phyloP scores from a whole-genome alignment of 2,888 invertebrate species.

The Apodemia duryi region DNA sequence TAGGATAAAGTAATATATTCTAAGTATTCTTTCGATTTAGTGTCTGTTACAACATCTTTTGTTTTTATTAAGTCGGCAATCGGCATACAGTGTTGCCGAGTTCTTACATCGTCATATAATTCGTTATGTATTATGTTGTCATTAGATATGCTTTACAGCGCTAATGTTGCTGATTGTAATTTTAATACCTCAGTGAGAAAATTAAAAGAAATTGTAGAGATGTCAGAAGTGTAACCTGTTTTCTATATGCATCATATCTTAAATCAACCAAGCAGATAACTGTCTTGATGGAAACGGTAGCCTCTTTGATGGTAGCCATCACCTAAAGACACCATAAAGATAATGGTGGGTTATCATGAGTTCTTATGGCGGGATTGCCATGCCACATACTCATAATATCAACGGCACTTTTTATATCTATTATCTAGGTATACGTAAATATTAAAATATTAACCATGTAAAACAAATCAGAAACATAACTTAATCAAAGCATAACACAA shows the following conservation, averaged over 20 bases:
- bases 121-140: slow-evolving; percentile 3
- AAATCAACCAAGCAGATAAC: neutral
- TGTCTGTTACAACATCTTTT: slow-evolving; percentile 6
- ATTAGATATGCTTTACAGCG: neutral
- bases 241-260: neutral
- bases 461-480: too few relatives aligned
- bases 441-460: too few relatives aligned
- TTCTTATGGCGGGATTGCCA: too few relatives aligned
- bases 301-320: too few relatives aligned
- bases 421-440: too few relatives aligned
- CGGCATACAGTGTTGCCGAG: neutral
- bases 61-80: slow-evolving; percentile 5
- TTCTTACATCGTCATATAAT: neutral
- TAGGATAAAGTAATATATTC: neutral
- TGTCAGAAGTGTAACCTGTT: neutral
- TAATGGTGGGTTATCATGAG: too few relatives aligned
- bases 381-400: too few relatives aligned
- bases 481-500: too few relatives aligned
- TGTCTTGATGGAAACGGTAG: neutral
- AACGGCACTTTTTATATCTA: too few relatives aligned
- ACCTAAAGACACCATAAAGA: too few relatives aligned
- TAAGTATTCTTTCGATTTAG: neutral
- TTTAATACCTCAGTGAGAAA: slow-evolving; percentile 1
- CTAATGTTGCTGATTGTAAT: neutral
- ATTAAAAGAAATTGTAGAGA: neutral